Percentiles rank a stretch among this genome's conserved stretches.
phyloP scores from a whole-genome alignment of 1,140 invertebrate genomes.

The Macrosteles quadrilineatus region DNA sequence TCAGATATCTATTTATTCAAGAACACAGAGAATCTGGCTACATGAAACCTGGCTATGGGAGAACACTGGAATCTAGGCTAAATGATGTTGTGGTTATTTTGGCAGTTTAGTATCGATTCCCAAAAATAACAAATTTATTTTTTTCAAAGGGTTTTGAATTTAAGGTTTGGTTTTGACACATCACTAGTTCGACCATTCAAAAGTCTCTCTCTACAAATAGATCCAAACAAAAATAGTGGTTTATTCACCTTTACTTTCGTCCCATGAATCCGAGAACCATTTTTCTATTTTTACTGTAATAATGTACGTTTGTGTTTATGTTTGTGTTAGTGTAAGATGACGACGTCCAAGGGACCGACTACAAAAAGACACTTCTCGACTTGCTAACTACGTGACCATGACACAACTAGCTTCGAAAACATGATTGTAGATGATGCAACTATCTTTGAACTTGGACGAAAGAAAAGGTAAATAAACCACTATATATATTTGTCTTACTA shows the following conservation, averaged over 20 bases:
- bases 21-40: slow-evolving; percentile 47
- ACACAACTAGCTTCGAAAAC: neutral
- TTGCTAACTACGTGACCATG: too few relatives aligned
- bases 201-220: too few relatives aligned
- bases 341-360: neutral
- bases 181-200: neutral
- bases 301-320: neutral
- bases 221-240: too few relatives aligned
- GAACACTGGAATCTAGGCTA: neutral
- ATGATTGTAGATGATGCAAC: neutral
- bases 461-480: neutral
- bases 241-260: too few relatives aligned
- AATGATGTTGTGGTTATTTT: neutral
- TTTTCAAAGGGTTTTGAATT: neutral
- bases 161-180: neutral
- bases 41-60: neutral
- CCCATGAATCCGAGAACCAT: neutral
- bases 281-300: neutral
- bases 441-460: neutral
- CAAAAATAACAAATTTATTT: neutral
- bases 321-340: neutral
- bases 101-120: too few relatives aligned
- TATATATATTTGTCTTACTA: too few relatives aligned
- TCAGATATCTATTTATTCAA: too few relatives aligned
- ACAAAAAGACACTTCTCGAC: neutral